phyloP scores from a whole-genome alignment of 2,888 invertebrate genomes.

The Drosophila affinis region DNA sequence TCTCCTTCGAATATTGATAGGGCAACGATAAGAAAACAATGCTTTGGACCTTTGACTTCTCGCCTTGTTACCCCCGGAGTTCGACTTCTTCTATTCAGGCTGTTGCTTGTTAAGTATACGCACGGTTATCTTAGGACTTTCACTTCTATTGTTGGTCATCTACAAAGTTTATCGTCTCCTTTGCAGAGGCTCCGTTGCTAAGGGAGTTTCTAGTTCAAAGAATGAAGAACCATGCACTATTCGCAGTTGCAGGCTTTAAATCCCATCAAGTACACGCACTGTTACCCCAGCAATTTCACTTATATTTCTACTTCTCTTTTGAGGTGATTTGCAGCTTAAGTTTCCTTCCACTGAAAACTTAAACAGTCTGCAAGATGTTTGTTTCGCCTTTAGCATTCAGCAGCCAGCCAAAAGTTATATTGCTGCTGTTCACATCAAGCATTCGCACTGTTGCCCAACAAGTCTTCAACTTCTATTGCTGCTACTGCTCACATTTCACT shows the following conservation, averaged over 20 bases:
- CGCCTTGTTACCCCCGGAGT: too few relatives aligned
- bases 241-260: too few relatives aligned
- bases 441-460: slow-evolving; percentile 33
- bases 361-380: too few relatives aligned
- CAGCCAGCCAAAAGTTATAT: too few relatives aligned
- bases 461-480: neutral
- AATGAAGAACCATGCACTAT: too few relatives aligned
- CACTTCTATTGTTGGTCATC: too few relatives aligned
- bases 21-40: neutral
- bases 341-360: too few relatives aligned
- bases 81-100: neutral
- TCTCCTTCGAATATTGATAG: neutral
- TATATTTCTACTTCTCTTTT: neutral
- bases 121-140: neutral
- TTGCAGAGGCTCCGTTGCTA: neutral
- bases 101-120: slow-evolving; percentile 15
- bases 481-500: slow-evolving; percentile 37
- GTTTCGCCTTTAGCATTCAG: too few relatives aligned
- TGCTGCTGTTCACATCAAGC: slow-evolving; percentile 6
- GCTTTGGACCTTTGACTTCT: neutral
- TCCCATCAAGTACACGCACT: neutral
- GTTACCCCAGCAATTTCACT: neutral
- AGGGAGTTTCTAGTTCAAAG: neutral
- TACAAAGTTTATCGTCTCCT: neutral
- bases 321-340: too few relatives aligned